These are phyloP conservation scores for Planococcus citri DNA, from an alignment of 1,140 invertebrate species.

Conservation along the genomic window DNA sequence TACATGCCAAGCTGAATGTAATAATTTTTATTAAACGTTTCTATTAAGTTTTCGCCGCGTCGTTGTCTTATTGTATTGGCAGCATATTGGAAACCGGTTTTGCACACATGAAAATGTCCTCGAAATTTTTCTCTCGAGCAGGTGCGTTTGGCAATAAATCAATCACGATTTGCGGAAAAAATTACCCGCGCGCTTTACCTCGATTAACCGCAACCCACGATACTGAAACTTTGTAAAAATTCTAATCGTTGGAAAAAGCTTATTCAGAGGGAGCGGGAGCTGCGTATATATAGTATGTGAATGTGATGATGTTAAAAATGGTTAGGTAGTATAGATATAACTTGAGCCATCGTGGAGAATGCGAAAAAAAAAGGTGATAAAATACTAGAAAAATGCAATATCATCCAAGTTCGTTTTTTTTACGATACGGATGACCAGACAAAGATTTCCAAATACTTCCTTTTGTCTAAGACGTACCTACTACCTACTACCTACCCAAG, in stretches of 20 bases:
- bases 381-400: background rate
- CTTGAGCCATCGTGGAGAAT: background rate
- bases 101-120: background rate
- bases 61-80: background rate
- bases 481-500: no score
- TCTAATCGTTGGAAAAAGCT: no score
- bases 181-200: background rate
- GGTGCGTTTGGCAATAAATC: background rate
- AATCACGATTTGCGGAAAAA: background rate
- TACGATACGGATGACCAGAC: background rate
- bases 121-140: background rate
- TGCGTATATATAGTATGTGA: no score
- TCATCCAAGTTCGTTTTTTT: background rate
- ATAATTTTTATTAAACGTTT: background rate
- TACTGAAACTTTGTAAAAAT: no score
- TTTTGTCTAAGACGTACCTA: background rate
- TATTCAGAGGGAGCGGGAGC: no score
- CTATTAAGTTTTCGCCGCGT: background rate
- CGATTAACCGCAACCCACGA: background rate
- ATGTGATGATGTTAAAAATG: no score
- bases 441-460: constrained; percentile 3
- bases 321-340: no score
- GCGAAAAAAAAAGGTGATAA: background rate
- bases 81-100: background rate
- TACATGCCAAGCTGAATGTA: background rate